A percentile compares a stretch with the other conserved stretches of the same genome.
These are phyloP conservation scores for Dryas iulia DNA, from an alignment of 1,140 invertebrate species.

Conservation along the genomic window DNA sequence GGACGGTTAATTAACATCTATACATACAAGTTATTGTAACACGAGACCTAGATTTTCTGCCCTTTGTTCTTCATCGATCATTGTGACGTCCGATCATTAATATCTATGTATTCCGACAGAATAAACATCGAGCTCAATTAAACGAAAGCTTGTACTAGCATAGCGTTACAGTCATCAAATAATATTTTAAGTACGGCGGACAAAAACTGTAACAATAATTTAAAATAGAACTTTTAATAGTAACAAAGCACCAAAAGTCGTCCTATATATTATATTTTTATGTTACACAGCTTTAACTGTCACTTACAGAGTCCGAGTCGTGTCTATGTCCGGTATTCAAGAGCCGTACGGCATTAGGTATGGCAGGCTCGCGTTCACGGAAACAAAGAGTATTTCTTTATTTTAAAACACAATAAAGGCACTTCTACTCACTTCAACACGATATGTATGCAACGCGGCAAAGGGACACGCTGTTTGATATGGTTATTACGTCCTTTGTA, in stretches of 20 bases:
- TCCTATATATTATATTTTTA: slow-evolving; percentile 5
- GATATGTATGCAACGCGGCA: slow-evolving; percentile 73
- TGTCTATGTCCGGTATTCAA: slow-evolving; percentile 50
- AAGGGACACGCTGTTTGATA: slow-evolving; percentile 77
- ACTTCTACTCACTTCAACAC: slow-evolving; percentile 43
- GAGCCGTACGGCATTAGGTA: slow-evolving; percentile 58
- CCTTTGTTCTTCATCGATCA: slow-evolving; percentile 43
- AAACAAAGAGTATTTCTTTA: slow-evolving; percentile 75
- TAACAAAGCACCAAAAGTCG: background rate
- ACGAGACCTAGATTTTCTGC: slow-evolving; percentile 35
- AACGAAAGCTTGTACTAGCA: slow-evolving; percentile 9
- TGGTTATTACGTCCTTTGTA: slow-evolving; percentile 78
- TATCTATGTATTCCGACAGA: slow-evolving; percentile 38
- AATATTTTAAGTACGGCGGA: background rate
- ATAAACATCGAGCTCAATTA: slow-evolving; percentile 33
- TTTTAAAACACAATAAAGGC: slow-evolving; percentile 68
- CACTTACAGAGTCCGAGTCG: slow-evolving; percentile 5
- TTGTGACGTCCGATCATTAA: slow-evolving; percentile 40
- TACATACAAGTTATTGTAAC: slow-evolving; percentile 21
- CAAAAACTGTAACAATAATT: background rate
- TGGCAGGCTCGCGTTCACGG: slow-evolving; percentile 55
- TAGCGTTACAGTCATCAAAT: slow-evolving; percentile 1
- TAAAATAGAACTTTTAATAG: background rate
- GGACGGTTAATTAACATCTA: slow-evolving; percentile 22
- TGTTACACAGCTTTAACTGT: slow-evolving; percentile 12